Base-by-base conservation (phyloP, 2,888 invertebrate genomes). In the Drosophila stalkeri region DNA sequence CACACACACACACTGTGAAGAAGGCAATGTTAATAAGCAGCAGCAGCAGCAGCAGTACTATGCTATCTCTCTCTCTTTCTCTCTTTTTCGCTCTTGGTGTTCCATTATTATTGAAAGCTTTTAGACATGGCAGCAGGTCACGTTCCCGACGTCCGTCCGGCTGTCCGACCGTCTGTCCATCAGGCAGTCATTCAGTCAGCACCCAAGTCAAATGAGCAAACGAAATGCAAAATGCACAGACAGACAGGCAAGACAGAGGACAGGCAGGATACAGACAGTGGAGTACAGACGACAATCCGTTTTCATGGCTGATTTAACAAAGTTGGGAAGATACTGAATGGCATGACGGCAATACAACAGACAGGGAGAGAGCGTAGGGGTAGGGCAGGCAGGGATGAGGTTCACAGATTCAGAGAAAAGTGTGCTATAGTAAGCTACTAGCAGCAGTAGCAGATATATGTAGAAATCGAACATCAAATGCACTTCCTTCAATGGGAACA, bases 221-320 rank as follows among this genome's bases (percentile, higher is more conserved):
- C 77, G 64, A 83, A 86, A 89, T 78, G 79, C 80, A 81, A 84
- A 86, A 75, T 77, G 73, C 84, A 86, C 86, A 83, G 59, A 86
- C 49, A 63, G 44, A 37, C n/a, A 11, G 47, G 60, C 49, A 51
- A 72, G n/a, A 52, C 47, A 44, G 18, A 55, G 56, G 37, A 43
- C 11, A 37, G 59, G n/a, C 33, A 44, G 55, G 55, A 27, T 55
- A 67, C 44, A 59, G 65, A 23, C 47, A 33, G 66, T 49, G 63
- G 64, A 46, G 67, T 63, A 63, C 71, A 69, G 72, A 80, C 84
- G 84, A 85, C 85, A 85, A 85, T 85, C 89, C 85, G 90, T 85
- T 85, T 90, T 85, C 82, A 85, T 85, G 90, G 88, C 88, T 85
- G 85, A 85, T 85, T 85, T 89, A 90, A 90, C 90, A 85, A 79